Evolutionary conservation across 2,797 vertebrate species (phyloP), one percentile per base, ranked within the genome.

Genomic region (Orestias chungarensis): DNA sequence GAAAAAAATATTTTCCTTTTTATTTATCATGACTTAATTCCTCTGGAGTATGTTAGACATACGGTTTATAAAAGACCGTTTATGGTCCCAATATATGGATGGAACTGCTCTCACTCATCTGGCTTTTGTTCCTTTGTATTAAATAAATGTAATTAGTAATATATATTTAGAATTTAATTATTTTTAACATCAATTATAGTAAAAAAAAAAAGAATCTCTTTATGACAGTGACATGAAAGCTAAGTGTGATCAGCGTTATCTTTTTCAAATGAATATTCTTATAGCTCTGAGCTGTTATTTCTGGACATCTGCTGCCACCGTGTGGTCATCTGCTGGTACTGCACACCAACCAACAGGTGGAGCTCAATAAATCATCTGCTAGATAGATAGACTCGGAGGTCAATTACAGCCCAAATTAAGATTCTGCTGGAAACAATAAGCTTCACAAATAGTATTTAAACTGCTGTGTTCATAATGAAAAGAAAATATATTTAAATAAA

Each of bases 281-380:
- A 42, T 27, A 27, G 2, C 6, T 33, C 11, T n/a, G 23, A 8
- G 4, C 52, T 17, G 61, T 29, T 0, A 86, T 86, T 69, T 55
- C 18, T 64, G 71, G 35, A 17, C 17, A 46, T 84, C 59, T 90
- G 68, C 79, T 85, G 82, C 79, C 93, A 85, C 74, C 92, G 75
- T 66, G 84, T 91, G 93, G 92, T 4, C 44, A 27, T 31, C 0
- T 47, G 20, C 15, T 0, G 57, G 25, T 69, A 78, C 68, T 87
- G 43, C 78, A n/a, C n/a, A n/a, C n/a, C n/a, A n/a, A n/a, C n/a
- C n/a, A n/a, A n/a, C n/a, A n/a, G n/a, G n/a, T n/a, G n/a, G n/a
- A n/a, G n/a, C n/a, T n/a, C n/a, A n/a, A n/a, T n/a, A n/a, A n/a
- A n/a, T n/a, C n/a, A n/a, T n/a, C n/a, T n/a, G n/a, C n/a, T n/a